phyloP scores from a whole-genome alignment of 2,888 invertebrate genomes.

The Incurvaria masculella region DNA sequence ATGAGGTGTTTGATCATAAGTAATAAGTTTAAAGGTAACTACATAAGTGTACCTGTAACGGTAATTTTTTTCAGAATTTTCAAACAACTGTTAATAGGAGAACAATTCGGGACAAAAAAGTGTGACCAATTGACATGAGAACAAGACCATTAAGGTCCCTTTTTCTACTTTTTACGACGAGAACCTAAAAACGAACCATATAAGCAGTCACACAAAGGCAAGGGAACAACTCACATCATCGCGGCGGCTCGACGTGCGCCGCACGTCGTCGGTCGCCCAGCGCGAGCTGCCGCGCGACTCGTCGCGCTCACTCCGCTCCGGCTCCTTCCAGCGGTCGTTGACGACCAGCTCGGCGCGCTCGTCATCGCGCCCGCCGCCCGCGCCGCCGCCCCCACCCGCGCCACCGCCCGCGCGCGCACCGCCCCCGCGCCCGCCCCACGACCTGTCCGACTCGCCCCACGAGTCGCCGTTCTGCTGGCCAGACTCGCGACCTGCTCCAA shows the following conservation, averaged over 20 bases:
- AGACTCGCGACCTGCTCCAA: constrained; percentile 38
- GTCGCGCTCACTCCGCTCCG: constrained; percentile 33
- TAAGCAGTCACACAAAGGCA: too few species aligned
- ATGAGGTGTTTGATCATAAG: too few species aligned
- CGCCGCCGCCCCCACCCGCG: constrained; percentile 22
- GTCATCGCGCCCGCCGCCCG: constrained; percentile 31
- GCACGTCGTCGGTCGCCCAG: constrained; percentile 47
- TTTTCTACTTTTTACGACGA: too few species aligned
- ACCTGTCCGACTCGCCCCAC: constrained; percentile 35
- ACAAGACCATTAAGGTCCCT: too few species aligned
- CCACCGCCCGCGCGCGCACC: constrained; percentile 26
- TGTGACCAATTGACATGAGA: too few species aligned
- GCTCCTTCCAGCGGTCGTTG: constrained; percentile 65
- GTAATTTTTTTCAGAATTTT: too few species aligned
- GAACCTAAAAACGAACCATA: too few species aligned
- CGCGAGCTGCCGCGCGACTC: constrained; percentile 40
- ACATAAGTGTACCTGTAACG: too few species aligned
- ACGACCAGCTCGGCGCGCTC: constrained; percentile 39
- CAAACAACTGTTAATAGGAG: too few species aligned
- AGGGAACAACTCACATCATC: constrained; percentile 42
- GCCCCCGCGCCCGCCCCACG: constrained; percentile 25
- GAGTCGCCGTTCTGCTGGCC: constrained; percentile 51
- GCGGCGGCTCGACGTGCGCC: constrained; percentile 41
- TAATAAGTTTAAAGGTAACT: too few species aligned
- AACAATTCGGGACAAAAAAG: too few species aligned